Base-by-base conservation (phyloP, 2,888 invertebrate species). In the Parochlus steinenii region DNA sequence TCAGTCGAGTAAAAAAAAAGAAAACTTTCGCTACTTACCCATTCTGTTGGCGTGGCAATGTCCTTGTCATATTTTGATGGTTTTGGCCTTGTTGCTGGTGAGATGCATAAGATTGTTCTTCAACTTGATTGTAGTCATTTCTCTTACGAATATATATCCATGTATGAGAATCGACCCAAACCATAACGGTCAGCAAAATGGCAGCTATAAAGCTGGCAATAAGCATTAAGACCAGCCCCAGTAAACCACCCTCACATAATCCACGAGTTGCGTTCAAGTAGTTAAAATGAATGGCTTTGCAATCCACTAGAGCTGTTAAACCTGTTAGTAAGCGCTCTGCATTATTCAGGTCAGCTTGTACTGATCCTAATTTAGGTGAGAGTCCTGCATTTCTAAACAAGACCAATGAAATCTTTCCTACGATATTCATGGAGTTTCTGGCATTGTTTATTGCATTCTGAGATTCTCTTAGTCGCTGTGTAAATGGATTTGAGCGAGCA, bases 141-240 rank as follows among this genome's bases (percentile, higher is more conserved):
- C 89, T 80, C 77, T 61, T 87, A 50, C 87, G 74, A 45, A 92
- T 89, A 53, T 92, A 89, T 54, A 92, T 90, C 92, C 93, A 93
- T 6, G 92, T 89, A 51, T 92, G 90, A 4, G 90, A 92, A 54
- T 92, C 89, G 35, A 93, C 78, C 69, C 92, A 83, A 33, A 92
- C 90, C 46, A 92, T 74, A 19, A 89, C 74, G 1, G 92, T 90
- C 56, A 93, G 77, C 46, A 92, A 66, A 43, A 93, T 69, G 8
- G 92, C 92, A 20, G 89, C 82, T 24, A 80, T 72, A 24, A 85
- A 71, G 40, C 89, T 79, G 19, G 90, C 86, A 39, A 83, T 62
- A 46, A 93, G 65, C 70, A 93, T 85, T 38, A 92, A 70, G 3
- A 81, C 77, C 43, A 87, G 58, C 34, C 86, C 90, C 55, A 74